Evolutionary conservation across 2,113 vertebrate species (phyloP), one percentile per base, ranked within the genome.

Genomic region (Rynchops niger): DNA sequence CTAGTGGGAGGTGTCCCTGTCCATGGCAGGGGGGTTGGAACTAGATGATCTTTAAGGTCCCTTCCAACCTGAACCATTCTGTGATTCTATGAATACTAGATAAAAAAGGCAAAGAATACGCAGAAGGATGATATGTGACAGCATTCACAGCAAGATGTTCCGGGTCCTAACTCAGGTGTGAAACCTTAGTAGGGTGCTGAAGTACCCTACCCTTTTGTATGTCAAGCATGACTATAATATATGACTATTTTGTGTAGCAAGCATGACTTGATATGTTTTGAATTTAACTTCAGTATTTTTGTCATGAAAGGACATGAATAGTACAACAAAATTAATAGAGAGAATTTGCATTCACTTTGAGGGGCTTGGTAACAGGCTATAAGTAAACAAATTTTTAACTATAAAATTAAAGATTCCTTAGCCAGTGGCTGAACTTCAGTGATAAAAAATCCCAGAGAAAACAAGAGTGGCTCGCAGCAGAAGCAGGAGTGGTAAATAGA

Each of bases 201-300:
- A 73, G 17, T 36, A 55, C 26, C 15, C 22, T 23, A 49, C 53
- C 3, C 12, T 65, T 66, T 45, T n/a, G 16, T 19, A 53, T 6
- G 5, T 14, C 0, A 0, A 90, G 22, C 16, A 77, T 69, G 8
- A 40, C 4, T 17, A 61, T n/a, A n/a, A n/a, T n/a, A n/a, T n/a
- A 77, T 69, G 8, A 40, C 4, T 17, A 61, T 65, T 66, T 45
- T n/a, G 16, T 19, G 49, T 6, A 5, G 16, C 0, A 0, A 90
- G 22, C 16, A 77, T 69, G 8, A 40, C 4, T 2, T 42, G 6
- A 42, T 34, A 65, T 4, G 14, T 43, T 52, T 40, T 61, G 21
- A 72, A 84, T 81, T 53, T 26, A 74, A 63, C 11, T 42, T 55
- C 27, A 77, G 1, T 4, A 18, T 11, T 62, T 21, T 43, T 85